Evolutionary conservation across 2,797 vertebrate genomes (phyloP).

Genomic region (Pampus argenteus): DNA sequence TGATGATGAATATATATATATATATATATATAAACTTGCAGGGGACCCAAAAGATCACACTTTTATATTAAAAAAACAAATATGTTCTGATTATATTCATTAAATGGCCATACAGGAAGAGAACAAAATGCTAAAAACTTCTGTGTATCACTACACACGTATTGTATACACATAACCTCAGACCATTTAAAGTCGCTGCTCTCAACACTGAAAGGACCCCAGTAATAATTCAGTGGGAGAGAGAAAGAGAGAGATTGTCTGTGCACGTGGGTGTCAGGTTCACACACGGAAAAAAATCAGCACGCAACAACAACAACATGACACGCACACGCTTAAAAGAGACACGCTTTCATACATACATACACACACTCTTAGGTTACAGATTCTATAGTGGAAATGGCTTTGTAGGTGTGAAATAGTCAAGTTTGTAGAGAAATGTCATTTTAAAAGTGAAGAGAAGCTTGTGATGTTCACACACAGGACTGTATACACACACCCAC

Average conservation of each 20-base stretch:
- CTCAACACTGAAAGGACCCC: slow-evolving; percentile 48
- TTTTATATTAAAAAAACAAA: background rate
- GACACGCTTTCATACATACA: slow-evolving; percentile 1
- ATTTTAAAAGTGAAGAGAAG: slow-evolving; percentile 10
- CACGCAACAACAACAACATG: slow-evolving; percentile 76
- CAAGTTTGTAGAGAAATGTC: background rate
- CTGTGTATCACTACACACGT: background rate
- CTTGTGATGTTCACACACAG: slow-evolving; percentile 7
- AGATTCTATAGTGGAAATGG: background rate
- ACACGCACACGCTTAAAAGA: slow-evolving; percentile 59
- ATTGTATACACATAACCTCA: slow-evolving; percentile 1
- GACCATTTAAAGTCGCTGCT: slow-evolving; percentile 43
- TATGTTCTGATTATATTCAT: rapidly evolving
- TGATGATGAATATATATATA: no score
- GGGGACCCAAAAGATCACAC: background rate
- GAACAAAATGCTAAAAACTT: no score
- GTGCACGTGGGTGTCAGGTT: slow-evolving; percentile 78
- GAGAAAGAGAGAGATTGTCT: slow-evolving; percentile 74
- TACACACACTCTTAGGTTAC: slow-evolving; percentile 1
- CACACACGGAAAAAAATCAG: slow-evolving; percentile 79
- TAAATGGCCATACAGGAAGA: background rate
- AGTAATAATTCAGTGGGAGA: slow-evolving; percentile 74
- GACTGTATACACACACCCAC: background rate
- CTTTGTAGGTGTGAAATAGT: background rate
- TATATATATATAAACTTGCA: no score